These are phyloP conservation scores for Xiphias gladius DNA, from an alignment of 2,113 vertebrate species.

Conservation along the genomic window DNA sequence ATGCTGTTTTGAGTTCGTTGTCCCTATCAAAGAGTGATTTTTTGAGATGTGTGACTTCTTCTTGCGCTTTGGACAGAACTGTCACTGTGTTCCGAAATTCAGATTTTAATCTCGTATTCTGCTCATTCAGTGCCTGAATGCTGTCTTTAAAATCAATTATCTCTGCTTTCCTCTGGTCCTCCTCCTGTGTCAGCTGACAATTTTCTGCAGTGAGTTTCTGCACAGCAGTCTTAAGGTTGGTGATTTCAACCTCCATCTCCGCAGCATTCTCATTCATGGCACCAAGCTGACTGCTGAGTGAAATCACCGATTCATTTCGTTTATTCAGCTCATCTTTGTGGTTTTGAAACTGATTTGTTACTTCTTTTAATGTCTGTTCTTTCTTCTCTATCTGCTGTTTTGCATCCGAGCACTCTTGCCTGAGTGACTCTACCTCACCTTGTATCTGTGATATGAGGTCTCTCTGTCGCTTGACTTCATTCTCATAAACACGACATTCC, in stretches of 20 bases:
- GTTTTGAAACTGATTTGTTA: constrained; percentile 70
- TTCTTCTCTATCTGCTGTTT: constrained; percentile 77
- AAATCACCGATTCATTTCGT: constrained; percentile 74
- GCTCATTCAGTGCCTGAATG: constrained; percentile 76
- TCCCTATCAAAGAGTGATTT: constrained; percentile 75
- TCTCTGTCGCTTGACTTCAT: constrained; percentile 71
- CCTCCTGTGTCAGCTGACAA: constrained; percentile 69
- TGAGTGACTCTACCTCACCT: constrained; percentile 77
- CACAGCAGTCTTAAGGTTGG: constrained; percentile 65
- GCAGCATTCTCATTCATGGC: constrained; percentile 75
- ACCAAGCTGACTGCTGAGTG: constrained; percentile 80
- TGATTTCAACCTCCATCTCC: constrained; percentile 79
- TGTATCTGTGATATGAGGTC: constrained; percentile 67
- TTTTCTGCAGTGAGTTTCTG: constrained; percentile 76
- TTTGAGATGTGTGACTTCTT: constrained; percentile 79
- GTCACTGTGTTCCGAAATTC: constrained; percentile 77
- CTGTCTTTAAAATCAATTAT: constrained; percentile 75
- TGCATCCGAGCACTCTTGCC: constrained; percentile 67
- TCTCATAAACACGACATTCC: constrained; percentile 68
- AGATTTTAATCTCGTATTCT: constrained; percentile 82
- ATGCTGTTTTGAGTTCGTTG: constrained; percentile 68
- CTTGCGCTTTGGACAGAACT: constrained; percentile 64
- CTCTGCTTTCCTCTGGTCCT: constrained; percentile 72
- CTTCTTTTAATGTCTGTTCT: constrained; percentile 71
- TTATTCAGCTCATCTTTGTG: constrained; percentile 79